Conservation (phyloP, 1,140 invertebrate genomes). For the Cecropterus lyciades region DNA sequence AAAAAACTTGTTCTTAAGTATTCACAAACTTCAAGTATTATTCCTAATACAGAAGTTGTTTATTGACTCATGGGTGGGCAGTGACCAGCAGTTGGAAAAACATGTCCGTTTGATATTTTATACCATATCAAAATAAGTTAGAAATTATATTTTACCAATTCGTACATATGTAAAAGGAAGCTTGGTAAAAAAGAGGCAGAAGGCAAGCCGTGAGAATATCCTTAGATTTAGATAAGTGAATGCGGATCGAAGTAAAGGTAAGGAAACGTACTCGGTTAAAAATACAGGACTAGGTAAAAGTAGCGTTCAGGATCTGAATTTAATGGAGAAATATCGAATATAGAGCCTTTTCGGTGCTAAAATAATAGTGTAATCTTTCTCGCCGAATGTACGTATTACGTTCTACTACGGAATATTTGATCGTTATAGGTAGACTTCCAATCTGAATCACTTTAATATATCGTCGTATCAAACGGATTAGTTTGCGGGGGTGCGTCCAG, state of each 20-base stretch:
- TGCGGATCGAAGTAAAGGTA: background rate
- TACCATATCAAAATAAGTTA: background rate
- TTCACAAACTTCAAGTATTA: too few relatives aligned
- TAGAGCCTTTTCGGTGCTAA: slow-evolving; percentile 18
- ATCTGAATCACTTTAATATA: too few relatives aligned
- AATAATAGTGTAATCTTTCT: slow-evolving; percentile 8
- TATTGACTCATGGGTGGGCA: too few relatives aligned
- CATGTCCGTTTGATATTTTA: too few relatives aligned
- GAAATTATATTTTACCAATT: background rate
- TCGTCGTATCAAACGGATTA: too few relatives aligned
- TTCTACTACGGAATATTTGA: background rate
- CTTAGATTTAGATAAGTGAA: background rate
- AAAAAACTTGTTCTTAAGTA: too few relatives aligned
- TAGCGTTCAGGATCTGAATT: background rate
- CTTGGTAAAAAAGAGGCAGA: background rate
- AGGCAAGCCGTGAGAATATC: background rate
- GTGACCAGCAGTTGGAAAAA: too few relatives aligned
- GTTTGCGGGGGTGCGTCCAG: too few relatives aligned
- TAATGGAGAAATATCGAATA: slow-evolving; percentile 9
- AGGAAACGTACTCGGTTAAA: background rate
- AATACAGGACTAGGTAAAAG: slow-evolving; percentile 3
- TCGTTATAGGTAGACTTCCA: too few relatives aligned
- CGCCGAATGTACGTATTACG: slow-evolving; percentile 4
- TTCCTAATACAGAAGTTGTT: too few relatives aligned
- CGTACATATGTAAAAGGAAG: background rate